Conservation (phyloP, 2,113 vertebrate genomes). For the Anguilla japonica region DNA sequence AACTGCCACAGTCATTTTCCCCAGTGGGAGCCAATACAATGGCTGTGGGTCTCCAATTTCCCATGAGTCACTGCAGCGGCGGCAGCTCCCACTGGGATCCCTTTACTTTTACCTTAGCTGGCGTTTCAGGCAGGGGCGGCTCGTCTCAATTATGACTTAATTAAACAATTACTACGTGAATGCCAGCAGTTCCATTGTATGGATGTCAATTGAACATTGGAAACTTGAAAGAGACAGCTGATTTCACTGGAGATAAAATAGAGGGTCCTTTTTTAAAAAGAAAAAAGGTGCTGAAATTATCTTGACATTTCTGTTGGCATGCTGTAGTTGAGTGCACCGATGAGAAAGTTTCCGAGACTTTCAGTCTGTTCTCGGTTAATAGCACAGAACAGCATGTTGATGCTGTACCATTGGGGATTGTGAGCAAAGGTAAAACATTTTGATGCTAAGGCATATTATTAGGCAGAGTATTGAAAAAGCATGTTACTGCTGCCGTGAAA, state of each 20-base stretch:
- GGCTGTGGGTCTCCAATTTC: background rate
- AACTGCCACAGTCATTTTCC: background rate
- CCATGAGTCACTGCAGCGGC: background rate
- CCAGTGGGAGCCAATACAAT: background rate
- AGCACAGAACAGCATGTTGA: background rate
- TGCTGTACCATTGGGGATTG: background rate
- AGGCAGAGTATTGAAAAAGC: background rate
- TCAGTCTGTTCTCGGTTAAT: background rate
- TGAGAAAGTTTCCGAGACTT: background rate
- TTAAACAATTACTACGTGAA: background rate
- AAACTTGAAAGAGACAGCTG: background rate
- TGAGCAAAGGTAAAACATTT: background rate
- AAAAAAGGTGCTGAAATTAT: background rate
- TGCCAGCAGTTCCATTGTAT: too few relatives aligned
- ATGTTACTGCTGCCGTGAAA: background rate
- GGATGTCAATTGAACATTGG: background rate
- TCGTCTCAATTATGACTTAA: background rate
- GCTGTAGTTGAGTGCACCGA: background rate
- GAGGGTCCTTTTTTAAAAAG: background rate
- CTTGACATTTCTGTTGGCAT: background rate
- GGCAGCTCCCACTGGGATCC: background rate
- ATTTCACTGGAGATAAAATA: background rate
- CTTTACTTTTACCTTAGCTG: background rate
- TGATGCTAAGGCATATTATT: background rate
- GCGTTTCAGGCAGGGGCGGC: background rate